Evolutionary conservation across 1,140 invertebrate genomes (phyloP).

Genomic region (Oreohelix idahoensis): DNA sequence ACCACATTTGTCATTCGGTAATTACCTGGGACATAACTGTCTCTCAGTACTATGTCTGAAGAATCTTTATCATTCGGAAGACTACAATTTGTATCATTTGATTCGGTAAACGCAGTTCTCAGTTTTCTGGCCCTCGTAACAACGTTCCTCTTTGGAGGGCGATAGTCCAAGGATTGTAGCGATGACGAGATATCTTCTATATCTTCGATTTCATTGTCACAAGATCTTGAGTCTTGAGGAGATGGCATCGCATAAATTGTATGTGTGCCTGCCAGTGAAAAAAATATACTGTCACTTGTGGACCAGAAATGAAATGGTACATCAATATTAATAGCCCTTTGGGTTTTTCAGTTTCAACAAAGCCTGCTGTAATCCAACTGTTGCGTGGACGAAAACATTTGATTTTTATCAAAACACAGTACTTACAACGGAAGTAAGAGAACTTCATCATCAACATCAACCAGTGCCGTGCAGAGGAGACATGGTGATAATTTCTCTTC

Average conservation of each 20-base stretch:
- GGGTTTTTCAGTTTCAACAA: not conserved
- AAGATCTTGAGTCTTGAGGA: not conserved
- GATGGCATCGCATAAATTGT: not conserved
- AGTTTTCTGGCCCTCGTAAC: conserved; percentile 21
- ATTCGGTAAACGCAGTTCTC: not conserved
- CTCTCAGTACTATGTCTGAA: not conserved
- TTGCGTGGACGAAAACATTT: not conserved
- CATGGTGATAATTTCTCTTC: too few species aligned
- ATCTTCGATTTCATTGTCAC: conserved; percentile 30
- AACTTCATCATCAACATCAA: too few species aligned
- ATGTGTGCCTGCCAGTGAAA: not conserved
- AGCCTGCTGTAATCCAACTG: not conserved
- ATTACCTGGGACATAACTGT: conserved; percentile 38
- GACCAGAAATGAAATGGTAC: not conserved
- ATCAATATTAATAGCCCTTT: not conserved
- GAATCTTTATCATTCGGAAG: not conserved
- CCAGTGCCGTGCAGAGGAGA: too few species aligned
- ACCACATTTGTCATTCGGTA: too few species aligned
- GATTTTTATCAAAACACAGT: not conserved
- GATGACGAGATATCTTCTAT: conserved; percentile 31
- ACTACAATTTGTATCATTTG: not conserved
- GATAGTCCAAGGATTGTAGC: not conserved
- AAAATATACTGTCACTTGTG: not conserved
- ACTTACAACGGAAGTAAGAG: conserved; percentile 3
- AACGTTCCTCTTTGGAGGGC: not conserved